phyloP scores from a whole-genome alignment of 2,113 vertebrate species.

The Xyrauchen texanus region DNA sequence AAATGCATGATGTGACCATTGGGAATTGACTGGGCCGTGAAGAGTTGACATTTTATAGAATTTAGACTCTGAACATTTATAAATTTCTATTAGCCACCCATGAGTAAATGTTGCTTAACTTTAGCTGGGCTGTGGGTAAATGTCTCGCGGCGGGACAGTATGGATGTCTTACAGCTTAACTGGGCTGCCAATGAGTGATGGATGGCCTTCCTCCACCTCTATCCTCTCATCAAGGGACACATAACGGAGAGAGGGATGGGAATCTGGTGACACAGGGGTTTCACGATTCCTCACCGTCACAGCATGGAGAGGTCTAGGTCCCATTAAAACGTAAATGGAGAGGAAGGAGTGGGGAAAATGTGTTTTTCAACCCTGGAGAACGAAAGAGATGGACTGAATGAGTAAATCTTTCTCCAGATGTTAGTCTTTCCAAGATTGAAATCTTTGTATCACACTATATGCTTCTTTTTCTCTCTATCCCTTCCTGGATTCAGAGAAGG shows the following conservation, averaged over 20 bases:
- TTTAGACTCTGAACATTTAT: too few species aligned
- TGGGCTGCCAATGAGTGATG: slow-evolving; percentile 3
- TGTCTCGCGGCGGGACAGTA: slow-evolving; percentile 44
- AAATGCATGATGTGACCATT: too few species aligned
- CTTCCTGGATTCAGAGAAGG: slow-evolving; percentile 11
- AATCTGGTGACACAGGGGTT: slow-evolving; percentile 34
- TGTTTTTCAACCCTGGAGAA: slow-evolving; percentile 26
- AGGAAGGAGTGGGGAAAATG: slow-evolving; percentile 7
- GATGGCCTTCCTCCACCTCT: slow-evolving; percentile 22
- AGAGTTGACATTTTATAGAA: too few species aligned
- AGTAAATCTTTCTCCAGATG: slow-evolving; percentile 51
- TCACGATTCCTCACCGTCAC: slow-evolving; percentile 37
- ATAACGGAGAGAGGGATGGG: slow-evolving; percentile 27
- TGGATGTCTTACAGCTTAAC: slow-evolving; percentile 8
- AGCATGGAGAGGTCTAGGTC: slow-evolving; percentile 13
- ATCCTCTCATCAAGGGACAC: slow-evolving; percentile 29
- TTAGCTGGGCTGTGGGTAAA: slow-evolving; percentile 51
- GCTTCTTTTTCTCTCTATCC: slow-evolving; percentile 9
- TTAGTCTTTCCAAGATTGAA: not conserved
- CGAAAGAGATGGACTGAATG: slow-evolving; percentile 24
- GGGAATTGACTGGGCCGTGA: too few species aligned
- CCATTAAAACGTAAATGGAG: slow-evolving; percentile 35
- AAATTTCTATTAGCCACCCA: too few species aligned
- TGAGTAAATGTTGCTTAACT: not conserved
- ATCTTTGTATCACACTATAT: slow-evolving; percentile 11